Evolutionary conservation across 2,113 vertebrate genomes (phyloP).

Genomic region (Microcebus jonahi): DNA sequence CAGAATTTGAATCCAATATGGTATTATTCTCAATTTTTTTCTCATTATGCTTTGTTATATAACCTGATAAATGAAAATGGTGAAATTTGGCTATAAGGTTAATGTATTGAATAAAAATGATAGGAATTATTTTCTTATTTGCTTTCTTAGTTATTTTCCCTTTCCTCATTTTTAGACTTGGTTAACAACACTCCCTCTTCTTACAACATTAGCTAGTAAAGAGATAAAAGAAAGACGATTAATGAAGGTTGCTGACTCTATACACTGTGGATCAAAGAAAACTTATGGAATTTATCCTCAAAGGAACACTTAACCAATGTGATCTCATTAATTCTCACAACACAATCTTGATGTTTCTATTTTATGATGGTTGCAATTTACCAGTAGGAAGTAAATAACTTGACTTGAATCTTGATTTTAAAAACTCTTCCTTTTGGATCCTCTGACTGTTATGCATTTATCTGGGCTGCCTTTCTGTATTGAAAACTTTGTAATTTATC

Average conservation of each 20-base stretch:
- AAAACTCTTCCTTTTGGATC: background rate
- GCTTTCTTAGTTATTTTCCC: background rate
- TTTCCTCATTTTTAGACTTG: background rate
- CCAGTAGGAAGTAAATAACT: slow-evolving; percentile 54
- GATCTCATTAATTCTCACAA: slow-evolving; percentile 59
- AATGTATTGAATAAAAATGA: background rate
- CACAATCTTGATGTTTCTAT: background rate
- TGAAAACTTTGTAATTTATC: background rate
- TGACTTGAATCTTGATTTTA: slow-evolving; percentile 16
- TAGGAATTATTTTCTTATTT: background rate
- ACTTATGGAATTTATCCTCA: slow-evolving; percentile 7
- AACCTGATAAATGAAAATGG: background rate
- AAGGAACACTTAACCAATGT: background rate
- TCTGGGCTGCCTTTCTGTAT: background rate
- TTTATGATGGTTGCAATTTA: slow-evolving; percentile 48
- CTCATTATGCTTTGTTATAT: background rate
- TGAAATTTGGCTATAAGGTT: background rate
- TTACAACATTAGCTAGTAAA: background rate
- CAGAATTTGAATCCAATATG: background rate
- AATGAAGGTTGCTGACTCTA: background rate
- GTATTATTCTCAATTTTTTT: background rate
- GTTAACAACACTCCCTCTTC: background rate
- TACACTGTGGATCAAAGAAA: background rate
- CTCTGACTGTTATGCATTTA: background rate
- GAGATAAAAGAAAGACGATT: slow-evolving; percentile 18